Conservation (phyloP, 1,140 invertebrate genomes). For the Alviniconcha marisindica region DNA sequence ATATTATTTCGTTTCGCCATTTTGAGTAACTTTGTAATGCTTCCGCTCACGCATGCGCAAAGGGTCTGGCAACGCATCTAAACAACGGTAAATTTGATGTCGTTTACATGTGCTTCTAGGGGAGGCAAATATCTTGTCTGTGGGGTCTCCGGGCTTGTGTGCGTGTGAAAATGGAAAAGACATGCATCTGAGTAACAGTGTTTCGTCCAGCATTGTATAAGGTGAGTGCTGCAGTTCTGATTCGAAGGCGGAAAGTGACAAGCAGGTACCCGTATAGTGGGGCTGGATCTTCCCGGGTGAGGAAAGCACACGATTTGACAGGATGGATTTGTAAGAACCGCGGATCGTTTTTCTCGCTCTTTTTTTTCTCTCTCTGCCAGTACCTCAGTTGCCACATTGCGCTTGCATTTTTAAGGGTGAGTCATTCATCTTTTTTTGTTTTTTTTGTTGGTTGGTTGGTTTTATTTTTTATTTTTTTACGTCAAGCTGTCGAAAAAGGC, state of each 20-base stretch:
- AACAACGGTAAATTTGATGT: constrained; percentile 47
- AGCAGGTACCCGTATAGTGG: background rate
- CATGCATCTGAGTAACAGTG: background rate
- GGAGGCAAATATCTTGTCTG: background rate
- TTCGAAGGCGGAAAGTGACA: background rate
- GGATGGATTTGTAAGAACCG: background rate
- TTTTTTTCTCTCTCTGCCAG: background rate
- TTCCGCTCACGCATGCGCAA: constrained; percentile 46
- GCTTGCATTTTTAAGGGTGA: background rate
- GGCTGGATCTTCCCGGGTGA: background rate
- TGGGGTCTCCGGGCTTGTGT: background rate
- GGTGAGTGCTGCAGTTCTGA: constrained; percentile 12
- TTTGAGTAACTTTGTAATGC: constrained; percentile 26
- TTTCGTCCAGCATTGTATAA: background rate
- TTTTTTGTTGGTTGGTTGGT: too few relatives aligned
- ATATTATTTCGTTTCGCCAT: background rate
- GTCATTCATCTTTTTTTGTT: too few relatives aligned
- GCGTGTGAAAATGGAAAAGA: background rate
- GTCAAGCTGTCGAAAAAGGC: too few relatives aligned
- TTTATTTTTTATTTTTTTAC: too few relatives aligned
- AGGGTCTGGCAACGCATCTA: constrained; percentile 50
- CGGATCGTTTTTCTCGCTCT: background rate
- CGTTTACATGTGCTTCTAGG: constrained; percentile 40
- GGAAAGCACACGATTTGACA: constrained; percentile 1
- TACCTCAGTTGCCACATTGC: background rate